Evolutionary conservation across 2,797 vertebrate species (phyloP).

Genomic region (Huso huso): DNA sequence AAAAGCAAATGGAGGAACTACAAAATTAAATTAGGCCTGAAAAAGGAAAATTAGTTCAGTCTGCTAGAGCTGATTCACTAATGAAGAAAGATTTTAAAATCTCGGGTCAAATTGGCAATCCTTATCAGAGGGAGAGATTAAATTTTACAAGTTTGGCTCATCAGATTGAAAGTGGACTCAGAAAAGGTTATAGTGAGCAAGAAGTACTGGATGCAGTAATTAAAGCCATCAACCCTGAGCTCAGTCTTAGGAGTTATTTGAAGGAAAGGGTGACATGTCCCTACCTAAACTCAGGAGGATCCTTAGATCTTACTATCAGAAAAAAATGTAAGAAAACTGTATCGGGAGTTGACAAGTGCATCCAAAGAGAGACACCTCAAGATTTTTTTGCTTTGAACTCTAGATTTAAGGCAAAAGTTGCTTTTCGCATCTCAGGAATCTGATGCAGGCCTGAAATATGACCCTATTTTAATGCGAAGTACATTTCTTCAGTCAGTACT

Average conservation of each 20-base stretch:
- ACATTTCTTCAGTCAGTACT: no score
- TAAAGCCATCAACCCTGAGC: neutral
- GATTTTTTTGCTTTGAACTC: neutral
- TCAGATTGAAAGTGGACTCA: neutral
- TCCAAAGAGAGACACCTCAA: neutral
- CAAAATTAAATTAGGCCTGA: neutral
- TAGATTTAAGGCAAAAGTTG: neutral
- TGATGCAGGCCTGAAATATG: no score
- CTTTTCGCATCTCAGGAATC: neutral
- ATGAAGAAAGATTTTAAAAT: neutral
- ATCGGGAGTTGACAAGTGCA: no score
- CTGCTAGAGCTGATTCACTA: neutral
- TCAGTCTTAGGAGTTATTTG: neutral
- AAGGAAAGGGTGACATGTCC: neutral
- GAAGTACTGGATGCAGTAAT: neutral
- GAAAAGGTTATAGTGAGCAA: neutral
- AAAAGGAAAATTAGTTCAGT: neutral
- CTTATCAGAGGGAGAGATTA: neutral
- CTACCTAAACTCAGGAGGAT: neutral
- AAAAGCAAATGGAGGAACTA: neutral
- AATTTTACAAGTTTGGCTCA: neutral
- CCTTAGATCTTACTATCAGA: neutral
- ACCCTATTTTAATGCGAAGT: no score
- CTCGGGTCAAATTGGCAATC: neutral
- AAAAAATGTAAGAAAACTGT: no score